phyloP scores from a whole-genome alignment of 1,140 invertebrate species.

The Orchesella cincta region DNA sequence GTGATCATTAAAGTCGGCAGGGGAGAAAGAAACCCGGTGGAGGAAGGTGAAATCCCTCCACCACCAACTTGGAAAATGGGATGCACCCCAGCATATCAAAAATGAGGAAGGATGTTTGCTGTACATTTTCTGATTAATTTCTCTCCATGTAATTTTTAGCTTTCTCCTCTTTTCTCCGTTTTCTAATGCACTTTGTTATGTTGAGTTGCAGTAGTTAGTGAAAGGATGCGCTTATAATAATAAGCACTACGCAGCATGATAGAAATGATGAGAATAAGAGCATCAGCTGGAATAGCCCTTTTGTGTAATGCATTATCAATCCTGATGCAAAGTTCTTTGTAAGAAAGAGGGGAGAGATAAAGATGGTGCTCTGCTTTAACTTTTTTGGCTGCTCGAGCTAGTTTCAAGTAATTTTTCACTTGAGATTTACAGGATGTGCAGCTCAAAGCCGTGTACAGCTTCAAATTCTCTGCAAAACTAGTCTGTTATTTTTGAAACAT shows the following conservation, averaged over 20 bases:
- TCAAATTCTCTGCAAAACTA: no score
- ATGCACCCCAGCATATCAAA: background rate
- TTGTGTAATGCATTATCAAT: background rate
- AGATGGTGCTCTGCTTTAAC: background rate
- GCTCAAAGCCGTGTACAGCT: no score
- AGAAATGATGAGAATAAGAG: background rate
- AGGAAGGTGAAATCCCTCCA: background rate
- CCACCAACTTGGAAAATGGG: background rate
- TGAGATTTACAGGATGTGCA: no score
- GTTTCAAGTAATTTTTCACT: slow-evolving; percentile 29
- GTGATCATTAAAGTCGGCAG: slow-evolving; percentile 20
- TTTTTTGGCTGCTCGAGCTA: background rate
- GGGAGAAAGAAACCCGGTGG: background rate
- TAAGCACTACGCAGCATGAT: background rate
- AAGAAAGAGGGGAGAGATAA: background rate
- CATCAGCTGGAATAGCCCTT: background rate
- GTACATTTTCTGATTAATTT: slow-evolving; percentile 21
- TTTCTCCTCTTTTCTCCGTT: background rate
- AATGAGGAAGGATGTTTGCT: background rate
- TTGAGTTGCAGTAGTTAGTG: background rate
- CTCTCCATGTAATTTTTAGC: background rate
- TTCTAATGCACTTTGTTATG: background rate
- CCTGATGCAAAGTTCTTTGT: no score
- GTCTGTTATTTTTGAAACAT: no score
- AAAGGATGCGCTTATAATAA: background rate